Evolutionary conservation across 2,797 vertebrate genomes (phyloP).

Genomic region (Miichthys miiuy): DNA sequence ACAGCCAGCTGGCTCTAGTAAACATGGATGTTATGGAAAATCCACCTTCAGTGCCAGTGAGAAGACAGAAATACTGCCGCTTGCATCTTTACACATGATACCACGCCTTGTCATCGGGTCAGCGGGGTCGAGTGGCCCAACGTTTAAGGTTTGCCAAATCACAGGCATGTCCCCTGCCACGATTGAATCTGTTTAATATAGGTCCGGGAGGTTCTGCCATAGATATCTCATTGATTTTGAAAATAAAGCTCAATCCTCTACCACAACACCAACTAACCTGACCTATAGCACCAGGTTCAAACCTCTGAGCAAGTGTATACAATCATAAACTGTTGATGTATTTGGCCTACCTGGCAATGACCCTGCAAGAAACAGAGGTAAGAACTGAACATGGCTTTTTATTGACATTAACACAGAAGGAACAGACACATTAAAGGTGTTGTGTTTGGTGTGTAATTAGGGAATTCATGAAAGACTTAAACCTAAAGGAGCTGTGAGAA

Average conservation of each 20-base stretch:
- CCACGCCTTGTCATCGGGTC: conserved; percentile 78
- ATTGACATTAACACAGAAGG: conserved; percentile 9
- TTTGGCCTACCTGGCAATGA: conserved; percentile 8
- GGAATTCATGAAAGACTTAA: neutral
- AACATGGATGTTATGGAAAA: conserved; percentile 85
- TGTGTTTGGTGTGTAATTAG: neutral
- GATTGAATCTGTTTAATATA: conserved; percentile 68
- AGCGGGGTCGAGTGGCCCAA: conserved; percentile 78
- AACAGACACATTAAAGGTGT: conserved; percentile 3
- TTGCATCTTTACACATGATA: conserved; percentile 82
- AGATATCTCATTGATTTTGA: conserved; percentile 59
- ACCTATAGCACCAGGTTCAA: conserved; percentile 32
- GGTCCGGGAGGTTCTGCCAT: conserved; percentile 65
- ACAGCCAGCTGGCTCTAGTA: conserved; percentile 79
- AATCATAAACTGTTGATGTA: conserved; percentile 16
- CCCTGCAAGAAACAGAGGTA: conserved; percentile 24
- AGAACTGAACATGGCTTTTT: neutral
- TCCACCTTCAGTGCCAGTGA: conserved; percentile 79
- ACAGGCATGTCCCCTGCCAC: conserved; percentile 66
- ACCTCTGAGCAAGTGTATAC: conserved; percentile 41
- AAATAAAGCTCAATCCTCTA: conserved; percentile 47
- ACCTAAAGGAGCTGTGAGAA: conserved; percentile 1
- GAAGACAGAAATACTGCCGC: conserved; percentile 82
- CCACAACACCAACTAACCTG: conserved; percentile 38
- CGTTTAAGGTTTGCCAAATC: conserved; percentile 76